A percentile compares a stretch with the other conserved stretches of the same genome.
These are phyloP conservation scores for Synchiropus splendidus DNA, from an alignment of 2,113 vertebrate genomes.

Conservation along the genomic window DNA sequence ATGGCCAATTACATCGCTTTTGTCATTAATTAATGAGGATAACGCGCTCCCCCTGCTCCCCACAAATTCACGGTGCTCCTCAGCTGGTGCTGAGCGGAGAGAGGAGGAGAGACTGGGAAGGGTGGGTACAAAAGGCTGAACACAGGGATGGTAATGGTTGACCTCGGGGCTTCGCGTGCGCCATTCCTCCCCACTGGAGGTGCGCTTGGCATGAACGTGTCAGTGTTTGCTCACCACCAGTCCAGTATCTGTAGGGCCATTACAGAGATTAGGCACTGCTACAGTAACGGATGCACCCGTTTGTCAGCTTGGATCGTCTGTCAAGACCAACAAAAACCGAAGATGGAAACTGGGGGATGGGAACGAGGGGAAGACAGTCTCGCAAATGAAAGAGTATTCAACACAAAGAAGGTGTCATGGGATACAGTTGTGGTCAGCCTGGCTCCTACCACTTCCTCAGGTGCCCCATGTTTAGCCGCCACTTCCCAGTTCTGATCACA, in stretches of 20 bases:
- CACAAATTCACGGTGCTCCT: slow-evolving; percentile 54
- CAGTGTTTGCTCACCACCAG: slow-evolving; percentile 61
- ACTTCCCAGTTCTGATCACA: too few relatives aligned
- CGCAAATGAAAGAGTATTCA: slow-evolving; percentile 2
- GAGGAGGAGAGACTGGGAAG: slow-evolving; percentile 14
- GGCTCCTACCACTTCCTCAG: too few relatives aligned
- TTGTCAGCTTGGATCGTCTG: slow-evolving; percentile 78
- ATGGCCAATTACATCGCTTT: slow-evolving; percentile 73
- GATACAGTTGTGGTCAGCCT: background rate
- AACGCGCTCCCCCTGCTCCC: slow-evolving; percentile 57
- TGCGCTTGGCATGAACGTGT: slow-evolving; percentile 15
- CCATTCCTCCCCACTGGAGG: slow-evolving; percentile 26
- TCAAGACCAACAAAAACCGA: slow-evolving; percentile 64
- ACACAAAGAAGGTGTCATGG: slow-evolving; percentile 5
- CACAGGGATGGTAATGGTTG: slow-evolving; percentile 26
- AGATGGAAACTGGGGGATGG: slow-evolving; percentile 17
- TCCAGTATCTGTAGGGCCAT: slow-evolving; percentile 69
- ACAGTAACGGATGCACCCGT: slow-evolving; percentile 72
- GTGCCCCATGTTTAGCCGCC: too few relatives aligned
- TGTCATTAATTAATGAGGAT: slow-evolving; percentile 67
- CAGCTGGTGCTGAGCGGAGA: slow-evolving; percentile 55
- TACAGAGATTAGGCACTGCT: slow-evolving; percentile 79
- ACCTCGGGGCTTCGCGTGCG: slow-evolving; percentile 43
- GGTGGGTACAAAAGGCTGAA: slow-evolving; percentile 27
- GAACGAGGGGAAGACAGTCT: slow-evolving; percentile 6